Base-by-base conservation (phyloP, 2,113 vertebrate species). In the Larimichthys crocea region DNA sequence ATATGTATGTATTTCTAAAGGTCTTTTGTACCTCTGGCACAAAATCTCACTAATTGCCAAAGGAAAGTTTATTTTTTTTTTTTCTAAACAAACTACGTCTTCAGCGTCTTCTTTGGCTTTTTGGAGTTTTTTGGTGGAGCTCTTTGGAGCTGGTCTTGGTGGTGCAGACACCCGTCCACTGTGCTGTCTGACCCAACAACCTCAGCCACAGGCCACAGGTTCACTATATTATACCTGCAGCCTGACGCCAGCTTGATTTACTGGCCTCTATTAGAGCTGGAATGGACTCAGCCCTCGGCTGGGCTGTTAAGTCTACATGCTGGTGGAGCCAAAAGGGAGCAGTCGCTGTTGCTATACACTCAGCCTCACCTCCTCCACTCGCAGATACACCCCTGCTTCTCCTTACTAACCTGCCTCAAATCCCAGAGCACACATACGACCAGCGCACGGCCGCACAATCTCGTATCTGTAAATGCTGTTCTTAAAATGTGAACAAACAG, bases 181-280 rank as follows among this genome's bases (percentile, higher is more conserved):
- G 63, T 86, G 49, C 66, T 24, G 79, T 57, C 72, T 90, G 85
- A 91, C 74, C 74, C 74, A 2, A 40, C 80, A 35, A 55, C 67
- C 80, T 70, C 55, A 56, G 55, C 79, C 78, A 77, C 59, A 70
- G 76, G 59, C 83, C 72, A 57, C 80, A 88, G 74, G 50, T 63
- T 48, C 60, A 64, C 62, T 83, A 48, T 67, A 86, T 92, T 86
- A 80, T 80, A 88, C 82, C 76, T 79, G 74, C 63, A 83, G 80
- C 59, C 82, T 75, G 79, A 89, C 76, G 74, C 68, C 81, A 79
- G 74, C 26, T 72, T 90, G 88, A 92, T 91, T 94, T 92, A 93
- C 68, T 76, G 82, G 71, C 71, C 66, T 74, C 66, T 85, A 69
- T 90, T 86, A 82, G 76, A n/a, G 40, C 83, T 76, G 85, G 82